phyloP scores from a whole-genome alignment of 1,140 invertebrate genomes.

The Steinernema feltiae region DNA sequence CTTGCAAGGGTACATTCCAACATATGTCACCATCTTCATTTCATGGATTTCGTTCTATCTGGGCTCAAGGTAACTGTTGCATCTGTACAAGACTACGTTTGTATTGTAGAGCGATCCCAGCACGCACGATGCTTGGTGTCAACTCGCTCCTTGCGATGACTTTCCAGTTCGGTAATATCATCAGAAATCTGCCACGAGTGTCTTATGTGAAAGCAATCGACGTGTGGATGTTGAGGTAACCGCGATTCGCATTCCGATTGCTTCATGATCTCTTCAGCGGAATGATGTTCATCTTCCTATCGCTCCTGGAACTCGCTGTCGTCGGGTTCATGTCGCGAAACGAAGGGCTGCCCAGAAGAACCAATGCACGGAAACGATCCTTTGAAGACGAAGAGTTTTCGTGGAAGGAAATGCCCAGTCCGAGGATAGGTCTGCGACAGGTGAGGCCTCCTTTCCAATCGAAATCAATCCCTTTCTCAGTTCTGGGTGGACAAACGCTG shows the following conservation, averaged over 20 bases:
- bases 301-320: conserved; percentile 54
- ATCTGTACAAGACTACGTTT: not conserved
- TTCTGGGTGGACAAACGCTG: conserved; percentile 38
- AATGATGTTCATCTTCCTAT: conserved; percentile 57
- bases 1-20: conserved; percentile 55
- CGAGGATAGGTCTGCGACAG: conserved; percentile 46
- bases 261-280: conserved; percentile 7
- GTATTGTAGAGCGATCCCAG: conserved; percentile 47
- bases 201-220: conserved; percentile 48
- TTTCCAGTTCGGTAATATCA: conserved; percentile 57
- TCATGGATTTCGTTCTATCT: conserved; percentile 58
- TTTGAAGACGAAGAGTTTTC: conserved; percentile 46
- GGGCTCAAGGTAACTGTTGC: conserved; percentile 32
- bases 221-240: conserved; percentile 43
- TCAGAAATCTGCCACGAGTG: conserved; percentile 54
- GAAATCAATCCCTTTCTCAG: conserved; percentile 15
- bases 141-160: conserved; percentile 57
- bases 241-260: not conserved
- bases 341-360: conserved; percentile 45
- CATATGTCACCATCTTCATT: conserved; percentile 57
- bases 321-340: conserved; percentile 57
- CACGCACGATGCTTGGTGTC: conserved; percentile 54
- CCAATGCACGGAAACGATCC: conserved; percentile 17
- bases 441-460: conserved; percentile 18
- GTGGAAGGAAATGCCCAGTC: conserved; percentile 56